Base-by-base conservation (phyloP, 92 coral and sea anemone species). In the Siderastrea siderea region DNA sequence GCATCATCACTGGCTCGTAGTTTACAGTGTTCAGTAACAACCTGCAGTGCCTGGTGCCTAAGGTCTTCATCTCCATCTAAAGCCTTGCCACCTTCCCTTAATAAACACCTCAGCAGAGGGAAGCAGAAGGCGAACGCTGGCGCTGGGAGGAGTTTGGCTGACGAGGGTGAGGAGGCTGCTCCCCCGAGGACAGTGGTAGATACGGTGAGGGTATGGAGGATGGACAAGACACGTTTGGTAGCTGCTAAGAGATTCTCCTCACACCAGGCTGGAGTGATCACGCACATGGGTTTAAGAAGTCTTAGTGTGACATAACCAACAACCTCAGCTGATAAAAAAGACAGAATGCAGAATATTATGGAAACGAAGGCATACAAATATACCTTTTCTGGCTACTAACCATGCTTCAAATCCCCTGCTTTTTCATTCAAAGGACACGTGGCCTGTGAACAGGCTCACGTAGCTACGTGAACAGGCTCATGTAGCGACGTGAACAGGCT, bases 71-170 rank as follows among this genome's bases (percentile, higher is more conserved):
- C 94, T 15, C 93, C 90, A 9, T 81, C 79, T 1, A 93, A 93
- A 17, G 90, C 92, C 78, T 89, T 86, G 11, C 98, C 98, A 44
- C 97, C 93, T 52, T 86, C 89, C 83, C 89, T 87, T 59, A 97
- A 81, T 68, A 97, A 86, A 68, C 93, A 92, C 71, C 87, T 89
- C 48, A 97, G 92, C 77, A 97, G 75, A 51, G 99, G 92, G 67
- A 97, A 97, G 62, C 99, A 97, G 91, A 90, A 97, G 11, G 98
- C 91, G 58, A 97, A 97, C 46, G 96, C 94, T 5, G 99, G 93
- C 3, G 98, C 95, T 3, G 93, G 74, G 13, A 97, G 92, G 6
- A 93, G 95, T 59, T 77, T 70, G 5, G 49, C 44, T 9, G 4
- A 68, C 6, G 71, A 65, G n/a, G 83, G 78, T 10, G 64, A 62